Base-by-base conservation (phyloP, 2,113 vertebrate species). In the Caretta caretta region DNA sequence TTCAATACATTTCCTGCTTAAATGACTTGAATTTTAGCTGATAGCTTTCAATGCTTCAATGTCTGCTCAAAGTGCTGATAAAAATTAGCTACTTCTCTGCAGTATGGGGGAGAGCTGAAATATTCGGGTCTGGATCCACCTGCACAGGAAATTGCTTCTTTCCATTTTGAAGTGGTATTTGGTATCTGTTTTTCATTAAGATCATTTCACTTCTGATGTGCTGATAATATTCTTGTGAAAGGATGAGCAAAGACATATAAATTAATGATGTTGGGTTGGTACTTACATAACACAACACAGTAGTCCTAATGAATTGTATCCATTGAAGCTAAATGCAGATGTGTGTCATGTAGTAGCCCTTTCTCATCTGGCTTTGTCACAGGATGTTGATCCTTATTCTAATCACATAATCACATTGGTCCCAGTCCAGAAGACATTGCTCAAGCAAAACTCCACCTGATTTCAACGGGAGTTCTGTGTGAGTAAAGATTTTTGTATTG, bases 101-200 rank as follows among this genome's bases (percentile, higher is more conserved):
- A 93, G 83, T 87, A 92, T 51, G 62, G 91, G 62, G 38, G 84
- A 91, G 65, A 95, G 24, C 56, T 96, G 84, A 96, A 96, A 85
- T 90, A 79, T 91, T 93, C 75, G 51, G 13, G n/a, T 83, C 86
- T 96, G 85, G 80, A 48, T 92, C 84, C 86, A 94, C 90, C 83
- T 95, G 5, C 11, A 78, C 79, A 92, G 86, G 49, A 92, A 94
- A 96, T 93, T 97, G 80, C 80, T 38, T 93, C 54, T 57, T 84
- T 95, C 53, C 46, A 56, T 95, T 96, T 56, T 95, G 76, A 96
- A 95, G 89, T 83, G 84, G 86, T 53, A 81, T 95, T 93, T 96
- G 75, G 84, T 56, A 92, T 95, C 85, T 94, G 24, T 89, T 93
- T 96, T 94, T 97, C 87, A 94, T 94, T 82, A 83, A 92, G 53